A percentile compares a stretch with the other conserved stretches of the same genome.
Evolutionary conservation across 1,140 invertebrate genomes (phyloP).

Genomic region (Cotesia vestalis): DNA sequence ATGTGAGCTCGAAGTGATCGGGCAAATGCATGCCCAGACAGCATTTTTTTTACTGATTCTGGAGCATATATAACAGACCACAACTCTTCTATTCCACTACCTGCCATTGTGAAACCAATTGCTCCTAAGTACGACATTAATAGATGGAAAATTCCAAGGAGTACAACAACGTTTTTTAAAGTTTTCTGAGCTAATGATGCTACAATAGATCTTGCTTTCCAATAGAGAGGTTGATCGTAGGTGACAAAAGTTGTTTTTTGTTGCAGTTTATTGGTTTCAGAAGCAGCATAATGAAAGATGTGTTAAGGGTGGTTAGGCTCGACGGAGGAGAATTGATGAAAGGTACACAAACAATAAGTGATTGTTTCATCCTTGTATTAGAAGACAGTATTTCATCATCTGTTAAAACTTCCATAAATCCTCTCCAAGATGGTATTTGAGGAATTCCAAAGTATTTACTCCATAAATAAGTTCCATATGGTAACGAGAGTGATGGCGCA

Average conservation of each 20-base stretch:
- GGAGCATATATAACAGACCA: slow-evolving; percentile 52
- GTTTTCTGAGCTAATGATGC: background rate
- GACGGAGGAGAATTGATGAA: slow-evolving; percentile 47
- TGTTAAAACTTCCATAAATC: slow-evolving; percentile 44
- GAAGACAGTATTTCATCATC: slow-evolving; percentile 29
- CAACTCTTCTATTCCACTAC: slow-evolving; percentile 56
- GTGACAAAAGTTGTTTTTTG: slow-evolving; percentile 50
- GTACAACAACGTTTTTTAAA: slow-evolving; percentile 39
- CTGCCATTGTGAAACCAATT: slow-evolving; percentile 59
- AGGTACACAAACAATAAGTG: slow-evolving; percentile 33
- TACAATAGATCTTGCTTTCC: slow-evolving; percentile 43
- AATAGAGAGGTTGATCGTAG: slow-evolving; percentile 49
- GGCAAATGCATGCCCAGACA: slow-evolving; percentile 51
- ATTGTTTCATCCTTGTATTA: background rate
- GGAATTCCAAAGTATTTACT: slow-evolving; percentile 36
- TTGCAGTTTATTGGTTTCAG: slow-evolving; percentile 34
- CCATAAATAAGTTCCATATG: slow-evolving; percentile 33
- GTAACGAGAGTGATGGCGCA: background rate
- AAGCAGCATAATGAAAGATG: slow-evolving; percentile 34
- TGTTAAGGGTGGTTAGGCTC: slow-evolving; percentile 37
- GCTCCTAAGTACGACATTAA: slow-evolving; percentile 57
- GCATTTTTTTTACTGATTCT: slow-evolving; percentile 55
- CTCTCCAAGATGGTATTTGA: slow-evolving; percentile 43
- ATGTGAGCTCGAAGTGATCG: slow-evolving; percentile 56
- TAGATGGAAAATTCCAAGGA: slow-evolving; percentile 50